phyloP scores from a whole-genome alignment of 2,113 vertebrate species.

The Siniperca knerii region DNA sequence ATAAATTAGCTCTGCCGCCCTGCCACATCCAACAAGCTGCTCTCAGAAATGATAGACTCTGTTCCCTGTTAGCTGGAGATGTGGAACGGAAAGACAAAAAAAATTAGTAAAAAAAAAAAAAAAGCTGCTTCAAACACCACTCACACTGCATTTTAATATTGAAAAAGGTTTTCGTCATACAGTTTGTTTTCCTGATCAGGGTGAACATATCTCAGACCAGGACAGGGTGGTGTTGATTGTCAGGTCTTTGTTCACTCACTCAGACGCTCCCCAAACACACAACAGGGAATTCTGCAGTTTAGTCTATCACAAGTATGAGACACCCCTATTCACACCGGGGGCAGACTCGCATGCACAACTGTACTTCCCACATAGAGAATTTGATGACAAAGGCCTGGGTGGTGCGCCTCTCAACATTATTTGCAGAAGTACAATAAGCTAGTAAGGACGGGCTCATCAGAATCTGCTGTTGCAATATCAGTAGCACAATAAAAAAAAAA shows the following conservation, averaged over 20 bases:
- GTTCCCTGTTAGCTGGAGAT: slow-evolving; percentile 41
- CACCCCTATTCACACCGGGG: slow-evolving; percentile 10
- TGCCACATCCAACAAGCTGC: slow-evolving; percentile 66
- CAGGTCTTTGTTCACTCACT: slow-evolving; percentile 7
- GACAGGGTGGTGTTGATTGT: background rate
- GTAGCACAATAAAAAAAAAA: background rate
- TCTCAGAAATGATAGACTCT: slow-evolving; percentile 66
- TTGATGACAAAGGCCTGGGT: slow-evolving; percentile 11
- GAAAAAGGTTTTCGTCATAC: background rate
- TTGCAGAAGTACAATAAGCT: slow-evolving; percentile 8
- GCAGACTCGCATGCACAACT: slow-evolving; percentile 25
- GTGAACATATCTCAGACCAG: slow-evolving; percentile 6
- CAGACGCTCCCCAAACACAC: background rate
- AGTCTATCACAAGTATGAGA: slow-evolving; percentile 13
- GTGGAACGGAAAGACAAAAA: slow-evolving; percentile 27
- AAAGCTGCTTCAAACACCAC: background rate
- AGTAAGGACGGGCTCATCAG: background rate
- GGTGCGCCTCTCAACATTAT: background rate
- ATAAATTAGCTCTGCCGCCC: slow-evolving; percentile 77
- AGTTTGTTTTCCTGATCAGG: slow-evolving; percentile 24
- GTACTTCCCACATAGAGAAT: background rate
- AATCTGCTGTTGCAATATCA: background rate
- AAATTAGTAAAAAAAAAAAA: background rate
- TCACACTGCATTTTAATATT: slow-evolving; percentile 1
- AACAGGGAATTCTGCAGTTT: slow-evolving; percentile 1